Base-by-base conservation (phyloP, 2,888 invertebrate species). In the Hirudinaria manillensis region DNA sequence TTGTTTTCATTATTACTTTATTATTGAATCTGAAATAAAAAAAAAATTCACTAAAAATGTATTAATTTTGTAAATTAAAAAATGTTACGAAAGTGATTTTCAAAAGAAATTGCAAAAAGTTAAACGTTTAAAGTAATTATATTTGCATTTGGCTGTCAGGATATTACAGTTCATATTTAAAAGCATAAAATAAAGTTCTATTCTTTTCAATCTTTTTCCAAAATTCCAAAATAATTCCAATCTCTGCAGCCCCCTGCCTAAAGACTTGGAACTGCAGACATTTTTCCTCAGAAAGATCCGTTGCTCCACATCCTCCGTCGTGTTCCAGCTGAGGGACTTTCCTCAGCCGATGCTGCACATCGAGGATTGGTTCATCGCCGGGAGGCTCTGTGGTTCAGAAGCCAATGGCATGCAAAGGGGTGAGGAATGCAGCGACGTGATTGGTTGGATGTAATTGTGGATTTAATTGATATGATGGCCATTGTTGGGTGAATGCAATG, bases 251-350 rank as follows among this genome's bases (percentile, higher is more conserved):
- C 94, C 93, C 0, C 94, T 93, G 92, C 94, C 94, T 0, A 74
- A 72, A 4, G 92, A 93, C 80, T 29, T 91, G 0, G 92, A 93
- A 82, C 96, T 95, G 87, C 89, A 89, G 0, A 95, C 94, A 0
- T 87, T 97, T 32, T 99, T 97, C 97, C 94, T 94, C 81, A 90
- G 98, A 13, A 90, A 90, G 72, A 89, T 98, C 32, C 90, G 91
- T 79, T 89, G 93, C 73, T 90, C 91, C 78, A 92, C 93, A 80
- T 89, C 89, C 27, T 91, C 91, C 81, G 94, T 95, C 92, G 92
- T 91, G 82, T 89, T 95, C 80, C 90, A 92, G 82, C 87, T 99
- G 78, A 88, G 98, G 7, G 98, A 99, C 87, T 98, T 96, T 86
- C 95, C 96, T 0, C 94, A 95, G 83, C 93, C 95, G 0, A 89